Evolutionary conservation across 2,113 vertebrate genomes (phyloP), one percentile per base, ranked within the genome.

Genomic region (Pseudorasbora parva): DNA sequence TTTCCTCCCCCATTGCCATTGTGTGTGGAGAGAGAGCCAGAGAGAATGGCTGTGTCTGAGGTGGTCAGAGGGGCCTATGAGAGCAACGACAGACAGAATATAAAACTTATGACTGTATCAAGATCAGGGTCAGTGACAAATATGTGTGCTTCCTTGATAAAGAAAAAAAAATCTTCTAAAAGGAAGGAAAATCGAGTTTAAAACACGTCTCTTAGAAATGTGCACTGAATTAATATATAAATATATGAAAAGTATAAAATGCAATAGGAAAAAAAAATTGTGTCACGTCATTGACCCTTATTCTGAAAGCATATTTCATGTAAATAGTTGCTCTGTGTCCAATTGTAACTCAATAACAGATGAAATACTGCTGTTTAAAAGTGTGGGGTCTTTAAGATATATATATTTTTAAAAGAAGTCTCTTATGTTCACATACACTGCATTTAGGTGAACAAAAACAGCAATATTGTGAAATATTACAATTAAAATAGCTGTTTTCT

Each of bases 1-100:
- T 95, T 97, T 30, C 98, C 98, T 0, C 97, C 97, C 87, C 98
- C 98, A 0, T 97, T 99, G 82, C 98, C 98, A 3, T 99, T 99
- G 93, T 98, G 97, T 30, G 98, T 99, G 1, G 98, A 98, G 86
- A 99, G 95, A 87, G 96, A 99, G 84, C 98, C 98, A 8, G 98
- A 98, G 21, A 99, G 93, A 92, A 98, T 93, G 57, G 97, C 98
- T 1, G 97, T 99, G 90, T 99, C 98, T 37, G 94, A 96, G n/a
- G 95, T 93, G 27, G 97, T 99, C 57, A 99, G 91, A 8, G 98
- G 98, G 37, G 98, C 98, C 98, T 99, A 84, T 27, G 62, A 60
- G 8, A n/a, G 23, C 1, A 64, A 11, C 19, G 47, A 56, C 47
- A 33, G 25, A 88, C 23, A 81, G 43, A 72, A 23, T 33, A 12